Base-by-base conservation (phyloP, 2,113 vertebrate genomes). In the Melierax canorus region DNA sequence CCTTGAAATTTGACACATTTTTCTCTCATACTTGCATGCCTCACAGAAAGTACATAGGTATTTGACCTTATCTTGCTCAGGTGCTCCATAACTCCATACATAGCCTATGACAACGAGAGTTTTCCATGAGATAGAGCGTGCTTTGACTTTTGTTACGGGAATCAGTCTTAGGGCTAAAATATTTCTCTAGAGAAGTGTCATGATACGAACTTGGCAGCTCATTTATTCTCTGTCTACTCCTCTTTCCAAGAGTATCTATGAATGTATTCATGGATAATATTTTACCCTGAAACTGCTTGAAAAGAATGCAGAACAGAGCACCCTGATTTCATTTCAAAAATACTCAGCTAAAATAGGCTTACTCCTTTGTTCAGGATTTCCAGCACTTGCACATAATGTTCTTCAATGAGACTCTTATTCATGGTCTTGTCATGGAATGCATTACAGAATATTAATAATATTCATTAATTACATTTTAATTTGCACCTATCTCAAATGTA, bases 101-200 rank as follows among this genome's bases (percentile, higher is more conserved):
- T 3, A 82, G 69, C 14, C 72, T 59, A 18, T 90, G 94, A 93
- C 69, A 96, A 80, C 5, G 72, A 43, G 88, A 86, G 50, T 69
- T 90, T 72, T 88, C 91, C 55, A 22, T 27, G n/a, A 92, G 75
- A 81, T 67, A 68, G 72, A 94, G 24, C 1, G 4, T 76, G 51
- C 81, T 94, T 27, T 92, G 93, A 73, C 81, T 95, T 90, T 80
- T 91, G 45, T 67, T 87, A 39, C 4, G 12, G 39, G 62, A 93
- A 73, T 58, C 50, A 51, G 17, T 51, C 68, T 80, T 72, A 18
- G 17, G 58, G 71, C 48, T 87, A 71, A 96, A 85, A 90, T 88
- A 96, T 95, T 88, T 94, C 91, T 97, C 89, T 69, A 36, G 79
- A 75, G 87, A 80, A 90, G 43, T 94, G 77, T 76, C 78, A 91